These are phyloP conservation scores for Apocrypta bakeri DNA, from an alignment of 1,140 invertebrate species.

Conservation along the genomic window DNA sequence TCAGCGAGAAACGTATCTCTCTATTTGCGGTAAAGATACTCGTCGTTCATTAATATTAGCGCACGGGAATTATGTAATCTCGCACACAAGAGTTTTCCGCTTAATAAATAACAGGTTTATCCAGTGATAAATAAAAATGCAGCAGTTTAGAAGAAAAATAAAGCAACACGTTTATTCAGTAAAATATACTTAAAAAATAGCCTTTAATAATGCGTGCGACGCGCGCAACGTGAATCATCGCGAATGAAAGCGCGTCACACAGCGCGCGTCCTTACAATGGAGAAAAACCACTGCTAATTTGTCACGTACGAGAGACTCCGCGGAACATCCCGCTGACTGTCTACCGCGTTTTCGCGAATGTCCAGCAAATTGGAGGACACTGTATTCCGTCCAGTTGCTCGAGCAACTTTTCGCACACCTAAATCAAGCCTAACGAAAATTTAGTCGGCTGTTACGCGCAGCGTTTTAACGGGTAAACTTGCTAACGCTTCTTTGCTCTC, in stretches of 20 bases:
- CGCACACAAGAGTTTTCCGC: too few species aligned
- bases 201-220: background rate
- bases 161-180: background rate
- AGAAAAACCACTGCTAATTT: background rate
- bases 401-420: background rate
- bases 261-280: background rate
- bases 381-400: slow-evolving; percentile 7
- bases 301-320: background rate
- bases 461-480: slow-evolving; percentile 47
- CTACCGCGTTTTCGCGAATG: background rate
- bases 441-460: slow-evolving; percentile 32
- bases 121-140: background rate
- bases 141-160: background rate
- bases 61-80: too few species aligned
- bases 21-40: background rate
- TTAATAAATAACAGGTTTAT: background rate
- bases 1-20: background rate
- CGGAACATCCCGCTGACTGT: background rate
- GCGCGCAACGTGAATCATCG: background rate
- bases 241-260: background rate
- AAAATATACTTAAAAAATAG: background rate
- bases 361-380: slow-evolving; percentile 45
- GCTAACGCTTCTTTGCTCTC: background rate
- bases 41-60: background rate
- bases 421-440: slow-evolving; percentile 50